These are phyloP conservation scores for Drosophila repleta DNA, from an alignment of 1,140 invertebrate species.

Conservation along the genomic window DNA sequence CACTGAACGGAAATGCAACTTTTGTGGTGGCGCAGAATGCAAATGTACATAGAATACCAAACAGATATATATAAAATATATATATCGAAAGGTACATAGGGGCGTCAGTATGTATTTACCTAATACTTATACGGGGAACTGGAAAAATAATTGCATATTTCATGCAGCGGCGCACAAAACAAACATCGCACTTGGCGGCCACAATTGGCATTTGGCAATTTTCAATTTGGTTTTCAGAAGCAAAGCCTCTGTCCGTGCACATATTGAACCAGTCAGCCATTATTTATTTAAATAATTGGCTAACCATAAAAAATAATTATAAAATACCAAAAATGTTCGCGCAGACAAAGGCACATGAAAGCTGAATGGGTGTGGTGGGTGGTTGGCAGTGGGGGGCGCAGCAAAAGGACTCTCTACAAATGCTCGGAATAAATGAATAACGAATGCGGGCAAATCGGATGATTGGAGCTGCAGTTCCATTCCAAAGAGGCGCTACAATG, in stretches of 20 bases:
- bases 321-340: slow-evolving; percentile 41
- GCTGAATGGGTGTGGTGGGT: not conserved
- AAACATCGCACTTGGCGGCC: slow-evolving; percentile 46
- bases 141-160: slow-evolving; percentile 69
- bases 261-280: slow-evolving; percentile 40
- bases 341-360: slow-evolving; percentile 37
- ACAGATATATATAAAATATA: slow-evolving; percentile 4
- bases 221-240: slow-evolving; percentile 52
- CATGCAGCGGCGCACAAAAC: slow-evolving; percentile 50
- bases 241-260: not conserved
- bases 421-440: slow-evolving; percentile 48
- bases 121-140: slow-evolving; percentile 24
- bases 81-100: not conserved
- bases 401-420: not conserved
- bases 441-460: slow-evolving; percentile 32
- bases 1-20: slow-evolving; percentile 67
- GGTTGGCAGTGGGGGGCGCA: not conserved
- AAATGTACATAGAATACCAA: slow-evolving; percentile 42
- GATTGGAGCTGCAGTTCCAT: slow-evolving; percentile 24
- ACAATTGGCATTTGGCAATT: slow-evolving; percentile 66
- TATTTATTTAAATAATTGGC: slow-evolving; percentile 80
- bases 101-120: not conserved
- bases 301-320: slow-evolving; percentile 60
- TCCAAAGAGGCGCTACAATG: slow-evolving; percentile 23
- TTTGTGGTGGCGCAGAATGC: slow-evolving; percentile 57